These are phyloP conservation scores for Tetanocera ferruginea DNA, from an alignment of 2,888 invertebrate genomes.

Conservation along the genomic window DNA sequence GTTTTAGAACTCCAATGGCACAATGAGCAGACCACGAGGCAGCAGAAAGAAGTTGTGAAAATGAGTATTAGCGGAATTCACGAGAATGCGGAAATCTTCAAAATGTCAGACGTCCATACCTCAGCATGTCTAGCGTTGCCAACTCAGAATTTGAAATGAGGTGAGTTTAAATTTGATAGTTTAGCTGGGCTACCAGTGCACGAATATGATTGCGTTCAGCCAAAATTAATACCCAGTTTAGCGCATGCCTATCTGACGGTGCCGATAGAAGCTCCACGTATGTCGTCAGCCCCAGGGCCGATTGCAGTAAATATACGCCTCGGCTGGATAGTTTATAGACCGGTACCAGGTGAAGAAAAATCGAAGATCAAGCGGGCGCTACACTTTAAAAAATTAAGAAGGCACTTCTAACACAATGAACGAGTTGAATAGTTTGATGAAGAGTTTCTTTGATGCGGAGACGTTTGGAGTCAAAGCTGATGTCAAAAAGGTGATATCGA, in stretches of 20 bases:
- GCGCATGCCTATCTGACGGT: slow-evolving; percentile 11
- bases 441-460: background rate
- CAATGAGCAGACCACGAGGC: no score
- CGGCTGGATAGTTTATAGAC: slow-evolving; percentile 4
- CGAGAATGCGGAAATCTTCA: background rate
- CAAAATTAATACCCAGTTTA: background rate
- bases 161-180: background rate
- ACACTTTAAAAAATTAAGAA: background rate
- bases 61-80: background rate
- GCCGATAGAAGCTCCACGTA: background rate
- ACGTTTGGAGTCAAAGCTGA: slow-evolving; percentile 52
- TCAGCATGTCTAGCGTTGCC: no score
- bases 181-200: background rate
- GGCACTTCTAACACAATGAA: background rate
- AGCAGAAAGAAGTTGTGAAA: background rate
- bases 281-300: background rate
- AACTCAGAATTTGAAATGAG: background rate
- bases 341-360: background rate
- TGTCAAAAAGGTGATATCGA: background rate
- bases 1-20: no score
- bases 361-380: background rate
- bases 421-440: background rate
- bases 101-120: background rate
- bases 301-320: background rate
- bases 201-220: no score